Evolutionary conservation across 2,113 vertebrate species (phyloP).

Genomic region (Illadopsis cleaveri): DNA sequence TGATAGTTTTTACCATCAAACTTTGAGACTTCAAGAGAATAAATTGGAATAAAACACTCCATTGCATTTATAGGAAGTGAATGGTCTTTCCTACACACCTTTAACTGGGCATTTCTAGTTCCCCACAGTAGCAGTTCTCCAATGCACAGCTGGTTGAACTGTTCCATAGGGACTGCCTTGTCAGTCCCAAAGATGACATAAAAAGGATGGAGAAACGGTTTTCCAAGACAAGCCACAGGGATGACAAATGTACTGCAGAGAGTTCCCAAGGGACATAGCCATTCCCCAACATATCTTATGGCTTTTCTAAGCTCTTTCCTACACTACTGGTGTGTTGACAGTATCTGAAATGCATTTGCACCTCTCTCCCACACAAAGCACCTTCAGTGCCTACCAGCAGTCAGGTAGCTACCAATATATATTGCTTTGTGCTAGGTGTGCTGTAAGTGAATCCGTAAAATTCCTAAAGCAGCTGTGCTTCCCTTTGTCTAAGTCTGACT

Average conservation of each 20-base stretch:
- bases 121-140: neutral
- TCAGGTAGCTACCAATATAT: neutral
- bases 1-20: neutral
- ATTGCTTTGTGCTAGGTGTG: neutral
- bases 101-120: accelerated
- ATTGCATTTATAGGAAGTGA: neutral
- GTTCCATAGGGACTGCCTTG: neutral
- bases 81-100: neutral
- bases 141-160: neutral
- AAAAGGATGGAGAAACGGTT: neutral
- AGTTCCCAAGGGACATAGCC: neutral
- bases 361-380: neutral
- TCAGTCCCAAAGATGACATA: neutral
- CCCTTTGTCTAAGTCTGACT: neutral
- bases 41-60: neutral
- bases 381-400: neutral
- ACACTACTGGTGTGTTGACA: neutral
- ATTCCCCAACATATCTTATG: neutral
- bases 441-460: neutral
- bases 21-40: neutral
- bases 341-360: neutral
- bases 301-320: neutral
- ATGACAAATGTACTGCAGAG: neutral
- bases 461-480: neutral
- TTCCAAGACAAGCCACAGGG: neutral